Evolutionary conservation across 2,797 vertebrate genomes (phyloP).

Genomic region (Mormyrus proboscirostris): DNA sequence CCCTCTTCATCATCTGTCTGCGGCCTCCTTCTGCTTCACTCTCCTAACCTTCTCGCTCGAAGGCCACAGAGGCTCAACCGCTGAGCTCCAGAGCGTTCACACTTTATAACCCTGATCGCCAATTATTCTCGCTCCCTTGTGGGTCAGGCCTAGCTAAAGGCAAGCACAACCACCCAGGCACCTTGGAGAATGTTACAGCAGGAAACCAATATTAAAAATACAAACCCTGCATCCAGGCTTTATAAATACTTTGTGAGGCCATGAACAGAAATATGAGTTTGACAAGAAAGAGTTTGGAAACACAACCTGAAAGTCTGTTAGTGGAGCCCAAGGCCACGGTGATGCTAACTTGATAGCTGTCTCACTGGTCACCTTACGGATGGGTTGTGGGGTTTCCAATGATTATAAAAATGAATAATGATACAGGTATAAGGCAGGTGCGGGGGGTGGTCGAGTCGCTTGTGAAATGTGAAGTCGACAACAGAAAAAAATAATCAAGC

Average conservation of each 20-base stretch:
- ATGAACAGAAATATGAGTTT: neutral
- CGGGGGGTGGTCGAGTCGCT: neutral
- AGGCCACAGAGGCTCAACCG: conserved; percentile 24
- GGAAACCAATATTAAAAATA: conserved; percentile 21
- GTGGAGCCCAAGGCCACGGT: neutral
- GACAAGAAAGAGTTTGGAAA: neutral
- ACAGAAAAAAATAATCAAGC: neutral
- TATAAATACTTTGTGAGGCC: neutral
- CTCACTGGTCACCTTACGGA: neutral
- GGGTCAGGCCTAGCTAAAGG: conserved; percentile 25
- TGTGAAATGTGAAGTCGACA: neutral
- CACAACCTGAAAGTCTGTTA: neutral
- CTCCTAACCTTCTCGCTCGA: conserved; percentile 26
- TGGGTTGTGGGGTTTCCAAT: neutral
- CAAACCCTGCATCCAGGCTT: conserved; percentile 5
- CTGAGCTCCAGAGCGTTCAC: conserved; percentile 24
- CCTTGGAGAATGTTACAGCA: conserved; percentile 14
- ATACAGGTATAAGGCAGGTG: neutral
- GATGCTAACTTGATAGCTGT: neutral
- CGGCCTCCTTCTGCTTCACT: conserved; percentile 17
- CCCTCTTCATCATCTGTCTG: conserved; percentile 27
- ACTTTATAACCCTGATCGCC: conserved; percentile 30
- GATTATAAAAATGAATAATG: neutral
- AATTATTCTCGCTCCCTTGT: conserved; percentile 26
- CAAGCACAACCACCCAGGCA: conserved; percentile 18